Base-by-base conservation (phyloP, 2,888 invertebrate species). In the Oligia strigilis region DNA sequence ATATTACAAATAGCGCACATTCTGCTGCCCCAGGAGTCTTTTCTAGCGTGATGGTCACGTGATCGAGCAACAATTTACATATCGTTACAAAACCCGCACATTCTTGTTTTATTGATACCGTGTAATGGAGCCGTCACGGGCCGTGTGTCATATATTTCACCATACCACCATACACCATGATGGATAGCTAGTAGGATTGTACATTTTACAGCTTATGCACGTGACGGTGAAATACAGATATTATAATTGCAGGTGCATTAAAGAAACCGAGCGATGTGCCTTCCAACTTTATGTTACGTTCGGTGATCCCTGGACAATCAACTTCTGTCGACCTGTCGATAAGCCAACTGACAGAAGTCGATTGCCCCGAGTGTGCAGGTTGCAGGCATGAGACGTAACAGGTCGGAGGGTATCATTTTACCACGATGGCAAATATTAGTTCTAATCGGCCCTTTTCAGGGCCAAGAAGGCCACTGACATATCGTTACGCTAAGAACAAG, bases 41-140 rank as follows among this genome's bases (percentile, higher is more conserved):
- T 60, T 40, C 36, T 62, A 6, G 49, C 29, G 29, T 69, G 60
- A 74, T 67, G 66, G 60, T 46, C 66, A 49, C 58, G 46, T 17
- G 14, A 43, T 64, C 76, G 66, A 43, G 29, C 52, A 49, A 55
- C 67, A 72, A 81, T 80, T 85, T 85, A 77, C 67, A 85, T 85
- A 72, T 77, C 64, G 67, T 85, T 74, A 77, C 40, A 77, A 70
- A 77, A 29, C 66, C 66, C 67, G 49, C 67, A 58, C 58, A 81
- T 83, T 85, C 58, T 66, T 40, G 64, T 85, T 83, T 83, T 81
- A 74, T 77, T 77, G 23, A 55, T 55, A 78, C 9, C 40, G 17
- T 23, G 14, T 52, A 43, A 77, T 52, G 23, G 77, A 17, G 23
- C 66, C 36, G 11, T 36, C 64, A 36, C 23, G 40, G 49, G 9